Percentiles rank a stretch among this genome's conserved stretches.
Conservation (phyloP, 2,113 vertebrate species). For the Eira barbara region DNA sequence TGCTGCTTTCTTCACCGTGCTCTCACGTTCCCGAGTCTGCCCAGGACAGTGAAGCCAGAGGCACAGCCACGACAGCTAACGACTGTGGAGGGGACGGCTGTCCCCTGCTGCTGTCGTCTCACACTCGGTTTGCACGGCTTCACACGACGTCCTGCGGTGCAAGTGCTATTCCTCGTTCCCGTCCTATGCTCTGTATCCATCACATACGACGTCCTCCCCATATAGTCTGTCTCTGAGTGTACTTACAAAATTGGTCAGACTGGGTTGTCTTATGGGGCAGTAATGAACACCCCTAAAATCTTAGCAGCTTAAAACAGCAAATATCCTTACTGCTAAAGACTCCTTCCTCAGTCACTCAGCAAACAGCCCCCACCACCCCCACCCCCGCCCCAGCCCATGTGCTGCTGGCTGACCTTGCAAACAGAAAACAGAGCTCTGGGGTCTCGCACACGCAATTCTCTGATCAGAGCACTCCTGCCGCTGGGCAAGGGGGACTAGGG, state of each 20-base stretch:
- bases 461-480: background rate
- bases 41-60: background rate
- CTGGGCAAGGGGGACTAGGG: background rate
- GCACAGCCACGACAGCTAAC: background rate
- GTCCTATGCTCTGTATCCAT: background rate
- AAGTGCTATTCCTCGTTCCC: background rate
- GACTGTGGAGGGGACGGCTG: background rate
- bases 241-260: background rate
- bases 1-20: background rate
- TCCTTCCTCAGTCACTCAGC: background rate
- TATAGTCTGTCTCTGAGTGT: accelerated
- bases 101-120: background rate
- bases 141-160: background rate
- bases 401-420: background rate
- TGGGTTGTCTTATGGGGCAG: background rate
- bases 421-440: background rate
- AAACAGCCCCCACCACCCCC: background rate
- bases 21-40: background rate
- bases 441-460: too few relatives aligned
- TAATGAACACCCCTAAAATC: background rate
- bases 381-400: too few relatives aligned
- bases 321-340: background rate
- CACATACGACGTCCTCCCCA: background rate
- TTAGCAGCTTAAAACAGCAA: background rate
- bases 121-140: accelerated